These are phyloP conservation scores for Sprattus sprattus DNA, from an alignment of 2,113 vertebrate species.

Conservation along the genomic window DNA sequence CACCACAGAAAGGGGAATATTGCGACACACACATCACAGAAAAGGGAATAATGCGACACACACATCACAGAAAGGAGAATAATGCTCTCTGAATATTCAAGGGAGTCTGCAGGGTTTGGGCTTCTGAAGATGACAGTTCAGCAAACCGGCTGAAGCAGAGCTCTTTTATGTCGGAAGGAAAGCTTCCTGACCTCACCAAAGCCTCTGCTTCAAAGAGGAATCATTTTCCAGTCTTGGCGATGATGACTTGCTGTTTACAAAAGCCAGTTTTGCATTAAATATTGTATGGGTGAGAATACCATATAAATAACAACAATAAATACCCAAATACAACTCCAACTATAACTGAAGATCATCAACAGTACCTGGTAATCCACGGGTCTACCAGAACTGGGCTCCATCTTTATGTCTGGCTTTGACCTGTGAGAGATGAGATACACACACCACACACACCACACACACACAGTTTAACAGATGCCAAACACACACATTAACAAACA, in stretches of 20 bases:
- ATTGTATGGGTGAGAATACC: background rate
- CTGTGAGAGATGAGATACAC: slow-evolving; percentile 57
- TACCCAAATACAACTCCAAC: background rate
- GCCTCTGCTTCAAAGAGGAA: background rate
- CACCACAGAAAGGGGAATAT: too few relatives aligned
- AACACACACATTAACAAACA: background rate
- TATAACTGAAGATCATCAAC: background rate
- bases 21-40: background rate
- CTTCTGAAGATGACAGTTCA: background rate
- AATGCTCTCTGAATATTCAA: background rate
- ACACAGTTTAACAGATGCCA: background rate
- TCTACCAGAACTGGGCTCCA: slow-evolving; percentile 89
- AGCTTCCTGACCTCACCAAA: background rate
- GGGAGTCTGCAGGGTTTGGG: background rate
- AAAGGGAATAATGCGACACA: background rate
- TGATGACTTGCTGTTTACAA: too few relatives aligned
- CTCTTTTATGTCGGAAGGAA: background rate
- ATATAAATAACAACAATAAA: background rate
- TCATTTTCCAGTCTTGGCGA: background rate
- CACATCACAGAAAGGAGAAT: background rate
- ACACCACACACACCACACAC: background rate
- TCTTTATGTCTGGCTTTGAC: slow-evolving; percentile 97
- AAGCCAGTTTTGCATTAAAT: background rate
- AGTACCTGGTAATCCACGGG: slow-evolving; percentile 94
- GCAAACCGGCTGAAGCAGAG: background rate